Base-by-base conservation (phyloP, 2,888 invertebrate genomes). In the Diabrotica balteata region DNA sequence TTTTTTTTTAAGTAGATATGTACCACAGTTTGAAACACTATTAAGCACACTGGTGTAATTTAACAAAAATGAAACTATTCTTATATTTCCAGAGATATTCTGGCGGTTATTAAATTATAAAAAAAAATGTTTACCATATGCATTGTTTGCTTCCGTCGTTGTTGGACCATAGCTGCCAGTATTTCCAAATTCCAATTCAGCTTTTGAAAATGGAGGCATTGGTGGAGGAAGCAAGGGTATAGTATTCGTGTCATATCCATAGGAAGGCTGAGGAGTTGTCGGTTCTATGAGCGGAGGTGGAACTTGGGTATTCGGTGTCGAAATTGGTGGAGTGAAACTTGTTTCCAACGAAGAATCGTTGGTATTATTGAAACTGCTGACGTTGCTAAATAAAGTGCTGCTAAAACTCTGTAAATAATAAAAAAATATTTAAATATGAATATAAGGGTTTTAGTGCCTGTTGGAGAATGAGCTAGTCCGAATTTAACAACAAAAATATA, bases 181-280 rank as follows among this genome's bases (percentile, higher is more conserved):
- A 63, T 49, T 70, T 10, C 53, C 67, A 57, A 71, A 71, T 67
- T 72, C 72, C 5, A 69, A 71, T 44, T 75, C 78, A 8, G 76
- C 65, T 69, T 80, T 77, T 7, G 78, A 79, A 66, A 84, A 83
- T 4, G 84, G 88, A 44, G 78, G 87, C 79, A 76, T 86, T 0
- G 84, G 83, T 7, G 86, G 89, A 2, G 90, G 89, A 53, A 88
- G 86, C 4, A 89, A 85, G 0, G 88, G 88, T 3, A 88, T 86
- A 68, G 81, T 80, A 10, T 73, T 72, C 44, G 74, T 76, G 69
- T 68, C 72, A 10, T 69, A 70, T 11, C 64, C 63, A 61, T 70
- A 59, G 75, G 77, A 10, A 45, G 69, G 55, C 54, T 63, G 53
- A n/a, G 71, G 45, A 1, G 68, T 58, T 8, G 76, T 71, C 8